Evolutionary conservation across 35 echinoderm and acorn worm species (phyloP).

Genomic region (Acanthaster planci): DNA sequence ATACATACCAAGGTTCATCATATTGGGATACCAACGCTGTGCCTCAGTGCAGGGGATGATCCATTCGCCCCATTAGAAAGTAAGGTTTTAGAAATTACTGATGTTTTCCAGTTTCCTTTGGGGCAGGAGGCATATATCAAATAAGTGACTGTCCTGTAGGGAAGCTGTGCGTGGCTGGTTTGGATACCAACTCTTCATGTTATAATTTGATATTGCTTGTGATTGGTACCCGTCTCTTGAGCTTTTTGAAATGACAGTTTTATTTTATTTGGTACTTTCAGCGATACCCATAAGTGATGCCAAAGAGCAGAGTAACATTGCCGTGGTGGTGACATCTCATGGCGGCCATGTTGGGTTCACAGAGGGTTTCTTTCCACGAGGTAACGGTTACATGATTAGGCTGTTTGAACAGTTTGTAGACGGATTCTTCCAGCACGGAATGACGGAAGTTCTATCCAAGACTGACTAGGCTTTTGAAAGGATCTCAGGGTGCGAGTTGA

Average conservation of each 20-base stretch:
- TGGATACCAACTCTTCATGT: too few species aligned
- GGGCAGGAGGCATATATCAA: too few species aligned
- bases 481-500: too few species aligned
- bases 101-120: too few species aligned
- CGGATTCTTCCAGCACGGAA: constrained; percentile 49
- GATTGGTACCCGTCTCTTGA: too few species aligned
- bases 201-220: too few species aligned
- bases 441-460: constrained; percentile 5
- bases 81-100: too few species aligned
- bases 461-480: too few species aligned
- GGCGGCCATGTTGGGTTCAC: constrained; percentile 69
- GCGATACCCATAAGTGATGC: constrained; percentile 60
- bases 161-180: too few species aligned
- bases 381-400: constrained; percentile 42
- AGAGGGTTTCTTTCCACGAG: constrained; percentile 46
- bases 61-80: constrained; percentile 80
- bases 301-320: constrained; percentile 27
- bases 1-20: constrained; percentile 61
- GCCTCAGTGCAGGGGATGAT: constrained; percentile 87
- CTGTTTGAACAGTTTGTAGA: constrained; percentile 46
- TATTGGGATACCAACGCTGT: constrained; percentile 79
- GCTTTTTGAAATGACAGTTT: too few species aligned
- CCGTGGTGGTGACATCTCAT: constrained; percentile 40
- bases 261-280: constrained; percentile 12
- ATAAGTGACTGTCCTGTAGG: too few species aligned